Evolutionary conservation across 2,113 vertebrate genomes (phyloP).

Genomic region (Forbesichthys papilliferus): DNA sequence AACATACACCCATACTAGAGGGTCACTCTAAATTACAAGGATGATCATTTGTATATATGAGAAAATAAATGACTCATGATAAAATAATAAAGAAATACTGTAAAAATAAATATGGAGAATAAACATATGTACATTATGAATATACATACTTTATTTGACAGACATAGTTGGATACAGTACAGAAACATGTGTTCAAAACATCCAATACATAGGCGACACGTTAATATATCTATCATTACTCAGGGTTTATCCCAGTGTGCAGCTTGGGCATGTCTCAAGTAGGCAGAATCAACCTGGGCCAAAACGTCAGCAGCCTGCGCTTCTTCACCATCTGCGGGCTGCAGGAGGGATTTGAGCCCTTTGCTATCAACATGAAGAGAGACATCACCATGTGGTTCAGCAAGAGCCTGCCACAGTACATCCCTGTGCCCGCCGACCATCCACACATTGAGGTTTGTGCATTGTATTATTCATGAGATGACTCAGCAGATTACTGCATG

Average conservation of each 20-base stretch:
- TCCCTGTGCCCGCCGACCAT: constrained; percentile 79
- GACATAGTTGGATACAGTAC: too few species aligned
- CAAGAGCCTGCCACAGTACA: constrained; percentile 90
- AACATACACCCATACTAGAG: background rate
- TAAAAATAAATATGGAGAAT: background rate
- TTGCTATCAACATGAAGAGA: constrained; percentile 93
- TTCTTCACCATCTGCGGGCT: constrained; percentile 96
- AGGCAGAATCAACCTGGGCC: constrained; percentile 87
- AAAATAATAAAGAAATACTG: background rate
- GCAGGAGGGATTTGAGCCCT: constrained; percentile 94
- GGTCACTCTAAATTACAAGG: too few species aligned
- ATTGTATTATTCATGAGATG: background rate
- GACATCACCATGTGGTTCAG: constrained; percentile 94
- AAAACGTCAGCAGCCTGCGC: constrained; percentile 87
- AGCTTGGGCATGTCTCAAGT: constrained; percentile 87
- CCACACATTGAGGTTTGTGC: constrained; percentile 83
- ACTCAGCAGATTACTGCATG: background rate
- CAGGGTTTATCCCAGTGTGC: constrained; percentile 87
- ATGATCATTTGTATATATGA: background rate
- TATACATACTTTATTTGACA: background rate
- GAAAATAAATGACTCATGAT: background rate
- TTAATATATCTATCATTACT: constrained; percentile 4
- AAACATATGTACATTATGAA: background rate
- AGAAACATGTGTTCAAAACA: too few species aligned
- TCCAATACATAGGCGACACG: background rate